Base-by-base conservation (phyloP, 2,113 vertebrate species). In the Microtus pennsylvanicus region DNA sequence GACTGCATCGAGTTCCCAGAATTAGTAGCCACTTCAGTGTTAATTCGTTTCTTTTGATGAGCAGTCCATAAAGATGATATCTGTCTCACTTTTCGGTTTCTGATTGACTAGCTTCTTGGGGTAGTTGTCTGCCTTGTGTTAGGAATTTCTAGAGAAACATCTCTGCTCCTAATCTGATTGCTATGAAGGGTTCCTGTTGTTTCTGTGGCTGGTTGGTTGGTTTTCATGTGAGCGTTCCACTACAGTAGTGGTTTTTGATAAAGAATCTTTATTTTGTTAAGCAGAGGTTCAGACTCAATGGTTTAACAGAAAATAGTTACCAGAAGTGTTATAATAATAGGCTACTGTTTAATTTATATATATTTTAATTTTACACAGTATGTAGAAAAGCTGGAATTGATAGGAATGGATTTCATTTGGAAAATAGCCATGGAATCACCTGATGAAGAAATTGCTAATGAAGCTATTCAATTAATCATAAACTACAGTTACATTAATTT, bases 351-450 rank as follows among this genome's bases (percentile, higher is more conserved):
- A 50, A 76, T 85, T 80, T 89, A 13, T 89, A 24, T 72, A 12
- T 55, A 35, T 96, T 91, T 94, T 76, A 96, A 94, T 96, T 96
- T 96, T 98, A 30, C 19, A n/a, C 47, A 99, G 99, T 99, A 99
- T 82, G 99, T 99, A 96, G 99, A 99, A 98, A 99, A 99, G 91
- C 98, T 99, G 97, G 99, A 99, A 98, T 98, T 99, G 98, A 98
- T 99, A 94, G 99, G 99, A 97, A 99, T 99, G 99, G 99, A 99
- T 98, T 99, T 99, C 98, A 99, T 99, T 97, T 99, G 99, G 99
- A 99, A 99, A 97, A 99, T 99, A 96, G 99, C 99, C 93, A 99
- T 99, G 99, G 99, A 99, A 97, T 99, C 99, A 94, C 99, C 99
- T 42, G 99, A 99, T 98, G 99, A 99, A 98, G 99, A 99, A 98